These are phyloP conservation scores for Alloplasta piceator DNA, from an alignment of 2,888 invertebrate genomes.

Conservation along the genomic window DNA sequence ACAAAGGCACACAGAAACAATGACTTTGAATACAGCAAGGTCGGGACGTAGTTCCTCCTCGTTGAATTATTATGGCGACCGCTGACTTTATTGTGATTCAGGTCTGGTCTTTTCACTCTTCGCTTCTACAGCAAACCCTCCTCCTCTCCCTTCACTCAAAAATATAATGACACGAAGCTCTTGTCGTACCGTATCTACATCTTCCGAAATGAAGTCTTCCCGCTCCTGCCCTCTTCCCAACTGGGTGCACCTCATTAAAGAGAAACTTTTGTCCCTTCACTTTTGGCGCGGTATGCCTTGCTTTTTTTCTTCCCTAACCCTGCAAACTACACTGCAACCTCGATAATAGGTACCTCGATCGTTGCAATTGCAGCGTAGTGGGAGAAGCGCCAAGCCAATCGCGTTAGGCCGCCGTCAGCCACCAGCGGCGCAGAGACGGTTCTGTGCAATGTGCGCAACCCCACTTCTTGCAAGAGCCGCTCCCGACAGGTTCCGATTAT, in stretches of 20 bases:
- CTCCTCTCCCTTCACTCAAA: background rate
- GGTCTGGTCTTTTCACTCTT: constrained; percentile 14
- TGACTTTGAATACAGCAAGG: background rate
- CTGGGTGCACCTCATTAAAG: background rate
- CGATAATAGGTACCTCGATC: too few species aligned
- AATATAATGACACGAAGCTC: constrained; percentile 5
- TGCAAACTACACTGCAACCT: too few species aligned
- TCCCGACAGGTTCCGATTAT: too few species aligned
- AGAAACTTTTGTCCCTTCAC: background rate
- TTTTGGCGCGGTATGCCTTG: background rate
- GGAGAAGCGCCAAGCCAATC: too few species aligned
- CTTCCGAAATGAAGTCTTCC: background rate
- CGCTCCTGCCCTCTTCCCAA: background rate
- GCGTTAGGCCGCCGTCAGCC: too few species aligned
- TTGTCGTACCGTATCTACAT: background rate
- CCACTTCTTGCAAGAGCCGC: too few species aligned
- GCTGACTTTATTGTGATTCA: constrained; percentile 22
- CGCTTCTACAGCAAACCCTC: background rate
- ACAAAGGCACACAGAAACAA: background rate
- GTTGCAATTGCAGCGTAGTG: too few species aligned
- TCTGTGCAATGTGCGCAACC: too few species aligned
- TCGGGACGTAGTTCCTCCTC: background rate
- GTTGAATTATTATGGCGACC: constrained; percentile 5
- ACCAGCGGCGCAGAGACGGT: too few species aligned
- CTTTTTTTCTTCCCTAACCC: background rate